These are phyloP conservation scores for Nerophis ophidion DNA, from an alignment of 2,113 vertebrate species.

Conservation along the genomic window DNA sequence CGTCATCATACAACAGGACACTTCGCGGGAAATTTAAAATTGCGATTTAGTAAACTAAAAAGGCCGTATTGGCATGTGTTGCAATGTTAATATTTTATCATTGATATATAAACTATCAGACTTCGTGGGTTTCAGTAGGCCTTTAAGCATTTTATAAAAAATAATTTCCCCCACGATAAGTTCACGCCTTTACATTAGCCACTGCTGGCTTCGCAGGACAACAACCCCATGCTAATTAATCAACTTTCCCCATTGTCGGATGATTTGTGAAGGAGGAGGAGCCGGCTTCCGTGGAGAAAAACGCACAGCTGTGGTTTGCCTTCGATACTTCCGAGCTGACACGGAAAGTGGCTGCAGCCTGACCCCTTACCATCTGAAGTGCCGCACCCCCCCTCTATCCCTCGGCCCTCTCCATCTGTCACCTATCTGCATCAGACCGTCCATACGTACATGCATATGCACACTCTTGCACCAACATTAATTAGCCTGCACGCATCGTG, in stretches of 20 bases:
- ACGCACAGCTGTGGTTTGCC: slow-evolving; percentile 35
- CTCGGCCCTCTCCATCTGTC: slow-evolving; percentile 69
- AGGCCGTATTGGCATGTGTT: no score
- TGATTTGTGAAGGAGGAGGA: slow-evolving; percentile 20
- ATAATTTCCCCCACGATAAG: slow-evolving; percentile 9
- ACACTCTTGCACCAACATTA: background rate
- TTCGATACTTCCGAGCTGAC: slow-evolving; percentile 48
- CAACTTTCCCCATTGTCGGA: slow-evolving; percentile 26
- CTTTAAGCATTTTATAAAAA: no score
- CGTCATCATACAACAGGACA: no score
- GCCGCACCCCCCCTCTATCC: slow-evolving; percentile 61
- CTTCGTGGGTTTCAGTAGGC: no score
- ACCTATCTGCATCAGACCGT: slow-evolving; percentile 39
- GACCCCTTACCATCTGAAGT: slow-evolving; percentile 54
- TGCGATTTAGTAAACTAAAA: no score
- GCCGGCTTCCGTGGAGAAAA: slow-evolving; percentile 19
- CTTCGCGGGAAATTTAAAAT: no score
- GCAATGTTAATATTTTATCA: no score
- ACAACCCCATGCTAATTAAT: slow-evolving; percentile 13
- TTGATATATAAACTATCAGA: no score
- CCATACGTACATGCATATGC: slow-evolving; percentile 24
- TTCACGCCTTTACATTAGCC: no score
- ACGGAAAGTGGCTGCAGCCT: slow-evolving; percentile 52
- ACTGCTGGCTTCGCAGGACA: slow-evolving; percentile 6
- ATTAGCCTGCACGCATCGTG: background rate